phyloP scores from a whole-genome alignment of 2,797 vertebrate species.

The Phyllotis vaccarum region DNA sequence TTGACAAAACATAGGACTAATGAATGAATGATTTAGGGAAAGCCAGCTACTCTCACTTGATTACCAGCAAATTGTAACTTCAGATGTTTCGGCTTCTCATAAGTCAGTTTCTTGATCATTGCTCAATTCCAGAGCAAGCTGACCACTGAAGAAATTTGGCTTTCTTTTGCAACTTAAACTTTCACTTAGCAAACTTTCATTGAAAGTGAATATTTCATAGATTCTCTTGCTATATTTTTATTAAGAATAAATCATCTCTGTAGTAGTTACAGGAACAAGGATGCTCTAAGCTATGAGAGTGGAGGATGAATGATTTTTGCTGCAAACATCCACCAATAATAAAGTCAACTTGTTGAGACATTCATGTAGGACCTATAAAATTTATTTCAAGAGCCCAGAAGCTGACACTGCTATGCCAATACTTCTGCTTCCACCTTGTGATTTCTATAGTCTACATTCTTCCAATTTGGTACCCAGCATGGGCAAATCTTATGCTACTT shows the following conservation, averaged over 20 bases:
- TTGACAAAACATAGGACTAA: not conserved
- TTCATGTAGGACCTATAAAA: not conserved
- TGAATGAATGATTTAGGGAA: not conserved
- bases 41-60: not conserved
- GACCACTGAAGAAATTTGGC: not conserved
- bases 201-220: not conserved
- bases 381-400: not conserved
- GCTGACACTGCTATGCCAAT: no score
- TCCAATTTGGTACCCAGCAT: constrained; percentile 40
- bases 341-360: not conserved
- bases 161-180: not conserved
- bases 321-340: no score
- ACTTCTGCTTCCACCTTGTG: not conserved
- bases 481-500: not conserved
- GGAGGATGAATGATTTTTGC: not conserved
- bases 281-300: fast-evolving
- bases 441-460: constrained; percentile 46
- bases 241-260: not conserved
- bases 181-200: not conserved
- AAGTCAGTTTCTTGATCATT: not conserved
- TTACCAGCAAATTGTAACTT: no score
- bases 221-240: not conserved
- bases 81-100: not conserved
- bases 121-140: not conserved
- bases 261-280: not conserved